These are phyloP conservation scores for Channa argus DNA, from an alignment of 2,113 vertebrate species.

Conservation along the genomic window DNA sequence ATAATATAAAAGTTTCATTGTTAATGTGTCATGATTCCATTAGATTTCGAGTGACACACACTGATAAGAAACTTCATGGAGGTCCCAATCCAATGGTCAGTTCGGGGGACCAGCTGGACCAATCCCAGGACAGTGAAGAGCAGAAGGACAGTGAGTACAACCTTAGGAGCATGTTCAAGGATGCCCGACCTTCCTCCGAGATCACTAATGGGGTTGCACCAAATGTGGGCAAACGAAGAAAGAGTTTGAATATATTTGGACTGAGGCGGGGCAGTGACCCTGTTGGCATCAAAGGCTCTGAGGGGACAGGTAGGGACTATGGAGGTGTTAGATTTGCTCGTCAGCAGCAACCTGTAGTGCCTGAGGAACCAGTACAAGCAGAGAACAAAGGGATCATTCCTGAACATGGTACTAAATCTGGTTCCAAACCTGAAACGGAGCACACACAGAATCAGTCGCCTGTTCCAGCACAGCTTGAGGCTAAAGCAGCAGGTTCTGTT, in stretches of 20 bases:
- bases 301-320: conserved; percentile 3
- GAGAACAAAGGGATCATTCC: neutral
- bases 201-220: conserved; percentile 48
- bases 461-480: neutral
- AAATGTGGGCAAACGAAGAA: conserved; percentile 62
- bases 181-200: conserved; percentile 46
- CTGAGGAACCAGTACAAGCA: conserved; percentile 32
- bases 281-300: conserved; percentile 39
- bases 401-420: conserved; percentile 2
- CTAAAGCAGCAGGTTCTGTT: neutral
- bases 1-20: neutral
- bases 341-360: conserved; percentile 53
- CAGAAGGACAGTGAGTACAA: conserved; percentile 69
- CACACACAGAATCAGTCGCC: neutral
- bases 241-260: conserved; percentile 64
- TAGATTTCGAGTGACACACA: conserved; percentile 93
- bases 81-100: conserved; percentile 67
- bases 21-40: neutral
- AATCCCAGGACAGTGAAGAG: conserved; percentile 75
- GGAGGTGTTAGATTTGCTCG: conserved; percentile 33
- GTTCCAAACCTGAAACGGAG: conserved; percentile 13
- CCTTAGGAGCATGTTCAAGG: conserved; percentile 82
- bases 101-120: conserved; percentile 67
- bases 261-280: conserved; percentile 69
- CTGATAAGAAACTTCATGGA: conserved; percentile 87